Conservation (phyloP, 2,113 vertebrate species). For the Chinchilla lanigera region DNA sequence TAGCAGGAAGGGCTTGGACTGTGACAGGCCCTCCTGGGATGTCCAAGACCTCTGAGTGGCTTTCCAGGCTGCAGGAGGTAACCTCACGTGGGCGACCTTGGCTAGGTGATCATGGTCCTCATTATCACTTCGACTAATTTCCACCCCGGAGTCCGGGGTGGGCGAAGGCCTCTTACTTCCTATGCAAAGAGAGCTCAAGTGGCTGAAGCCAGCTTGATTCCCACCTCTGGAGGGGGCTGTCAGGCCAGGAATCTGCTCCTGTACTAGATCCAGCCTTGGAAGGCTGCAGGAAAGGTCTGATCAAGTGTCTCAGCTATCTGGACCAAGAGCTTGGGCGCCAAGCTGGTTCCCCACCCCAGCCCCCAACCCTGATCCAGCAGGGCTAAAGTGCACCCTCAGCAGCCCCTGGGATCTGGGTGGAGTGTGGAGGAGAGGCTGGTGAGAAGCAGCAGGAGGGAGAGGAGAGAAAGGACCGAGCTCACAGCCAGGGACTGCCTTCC, state of each 20-base stretch:
- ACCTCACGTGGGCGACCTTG: neutral
- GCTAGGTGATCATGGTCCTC: neutral
- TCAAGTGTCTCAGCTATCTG: neutral
- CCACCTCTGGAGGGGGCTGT: neutral
- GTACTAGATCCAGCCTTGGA: neutral
- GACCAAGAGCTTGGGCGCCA: neutral
- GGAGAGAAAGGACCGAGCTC: neutral
- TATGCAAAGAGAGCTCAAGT: neutral
- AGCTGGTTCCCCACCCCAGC: neutral
- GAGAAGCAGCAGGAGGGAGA: neutral
- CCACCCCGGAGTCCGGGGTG: no score
- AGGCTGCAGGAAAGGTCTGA: neutral
- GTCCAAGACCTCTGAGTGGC: neutral
- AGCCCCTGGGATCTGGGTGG: no score
- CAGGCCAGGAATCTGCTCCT: neutral
- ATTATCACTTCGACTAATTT: neutral
- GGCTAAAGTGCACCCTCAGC: no score
- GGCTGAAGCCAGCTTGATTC: neutral
- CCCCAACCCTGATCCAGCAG: neutral
- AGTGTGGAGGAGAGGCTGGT: accelerated
- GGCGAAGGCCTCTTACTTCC: neutral
- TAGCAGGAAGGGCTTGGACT: neutral
- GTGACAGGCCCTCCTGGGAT: neutral
- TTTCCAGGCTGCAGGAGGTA: neutral
- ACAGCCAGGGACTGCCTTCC: accelerated